phyloP scores from a whole-genome alignment of 1,140 invertebrate species.

The Drosophila tsacasi region DNA sequence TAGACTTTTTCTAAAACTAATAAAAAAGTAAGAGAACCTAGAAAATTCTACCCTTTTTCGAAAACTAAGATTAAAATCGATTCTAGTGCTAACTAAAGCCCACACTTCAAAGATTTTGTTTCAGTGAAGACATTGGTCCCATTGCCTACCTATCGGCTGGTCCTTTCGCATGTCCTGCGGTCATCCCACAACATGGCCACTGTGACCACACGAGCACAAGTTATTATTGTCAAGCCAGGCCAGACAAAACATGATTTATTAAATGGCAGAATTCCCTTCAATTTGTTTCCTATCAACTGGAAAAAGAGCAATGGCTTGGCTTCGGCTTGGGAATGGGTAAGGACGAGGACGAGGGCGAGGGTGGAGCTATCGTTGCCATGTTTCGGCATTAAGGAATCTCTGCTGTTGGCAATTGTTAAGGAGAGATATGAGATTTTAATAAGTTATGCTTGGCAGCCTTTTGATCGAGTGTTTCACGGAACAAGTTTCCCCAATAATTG shows the following conservation, averaged over 20 bases:
- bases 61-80: not conserved
- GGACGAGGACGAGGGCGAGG: not conserved
- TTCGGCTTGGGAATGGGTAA: not conserved
- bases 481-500: conserved; percentile 17
- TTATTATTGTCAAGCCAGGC: conserved; percentile 81
- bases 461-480: conserved; percentile 28
- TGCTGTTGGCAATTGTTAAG: conserved; percentile 43
- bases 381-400: conserved; percentile 24
- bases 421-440: conserved; percentile 76
- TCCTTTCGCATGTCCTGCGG: conserved; percentile 35
- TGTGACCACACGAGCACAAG: conserved; percentile 75
- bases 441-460: conserved; percentile 59
- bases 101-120: not conserved
- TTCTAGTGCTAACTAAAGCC: not conserved
- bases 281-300: conserved; percentile 83
- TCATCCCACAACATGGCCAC: conserved; percentile 65
- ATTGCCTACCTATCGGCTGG: conserved; percentile 58
- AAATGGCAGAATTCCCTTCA: conserved; percentile 82
- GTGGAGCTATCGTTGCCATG: conserved; percentile 9
- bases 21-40: not conserved
- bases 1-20: too few relatives aligned
- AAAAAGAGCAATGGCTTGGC: conserved; percentile 71
- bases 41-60: not conserved
- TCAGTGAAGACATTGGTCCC: not conserved
- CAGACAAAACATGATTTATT: conserved; percentile 84